These are phyloP conservation scores for Turritopsis dohrnii DNA, from an alignment of 30 jellyfish, hydroid and myxozoan genomes.

Conservation along the genomic window DNA sequence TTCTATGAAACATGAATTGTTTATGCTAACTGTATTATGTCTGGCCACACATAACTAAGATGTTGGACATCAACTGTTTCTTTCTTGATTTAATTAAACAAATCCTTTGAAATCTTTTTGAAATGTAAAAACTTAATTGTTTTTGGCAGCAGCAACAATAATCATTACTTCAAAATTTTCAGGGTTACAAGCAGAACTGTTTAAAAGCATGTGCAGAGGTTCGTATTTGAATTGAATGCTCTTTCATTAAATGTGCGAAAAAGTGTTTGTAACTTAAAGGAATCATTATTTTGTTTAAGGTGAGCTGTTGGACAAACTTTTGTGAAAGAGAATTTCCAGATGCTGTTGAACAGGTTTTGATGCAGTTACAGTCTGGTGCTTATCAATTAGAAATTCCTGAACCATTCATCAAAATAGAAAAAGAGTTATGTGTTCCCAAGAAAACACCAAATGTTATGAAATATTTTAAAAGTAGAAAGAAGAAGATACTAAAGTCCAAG, in stretches of 20 bases:
- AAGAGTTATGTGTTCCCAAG: slow-evolving; percentile 49
- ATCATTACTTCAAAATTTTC: background rate
- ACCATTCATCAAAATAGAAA: slow-evolving; percentile 45
- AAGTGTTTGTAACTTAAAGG: background rate
- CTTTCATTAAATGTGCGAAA: background rate
- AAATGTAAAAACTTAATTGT: too few species aligned
- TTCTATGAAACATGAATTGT: too few species aligned
- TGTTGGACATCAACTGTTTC: too few species aligned
- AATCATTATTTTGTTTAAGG: slow-evolving; percentile 24
- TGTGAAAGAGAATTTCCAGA: slow-evolving; percentile 69
- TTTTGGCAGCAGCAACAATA: too few species aligned
- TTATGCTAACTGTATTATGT: too few species aligned
- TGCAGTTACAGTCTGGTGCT: background rate
- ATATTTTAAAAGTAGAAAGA: slow-evolving; percentile 41
- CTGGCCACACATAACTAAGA: too few species aligned
- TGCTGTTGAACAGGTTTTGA: slow-evolving; percentile 23
- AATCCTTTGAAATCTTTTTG: too few species aligned
- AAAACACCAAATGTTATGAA: slow-evolving; percentile 55
- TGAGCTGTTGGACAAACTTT: slow-evolving; percentile 69
- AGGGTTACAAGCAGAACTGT: slow-evolving; percentile 80
- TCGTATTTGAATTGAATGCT: slow-evolving; percentile 7
- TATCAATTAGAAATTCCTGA: slow-evolving; percentile 20
- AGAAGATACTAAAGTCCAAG: slow-evolving; percentile 26
- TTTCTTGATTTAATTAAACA: too few species aligned
- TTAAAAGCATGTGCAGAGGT: slow-evolving; percentile 71